Conservation (phyloP, 2,113 vertebrate genomes). For the Cavia aperea region DNA sequence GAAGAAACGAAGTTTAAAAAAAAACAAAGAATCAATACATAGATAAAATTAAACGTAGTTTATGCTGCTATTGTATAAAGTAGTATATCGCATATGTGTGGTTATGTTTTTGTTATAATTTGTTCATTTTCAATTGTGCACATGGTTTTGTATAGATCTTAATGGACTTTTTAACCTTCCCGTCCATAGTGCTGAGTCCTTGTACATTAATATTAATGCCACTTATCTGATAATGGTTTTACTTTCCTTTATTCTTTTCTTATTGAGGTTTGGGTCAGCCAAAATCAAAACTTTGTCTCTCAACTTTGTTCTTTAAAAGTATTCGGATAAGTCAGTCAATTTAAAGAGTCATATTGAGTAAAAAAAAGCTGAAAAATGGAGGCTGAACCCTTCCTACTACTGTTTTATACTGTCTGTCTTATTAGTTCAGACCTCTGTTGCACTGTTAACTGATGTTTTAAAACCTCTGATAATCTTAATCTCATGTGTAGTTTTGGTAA, state of each 20-base stretch:
- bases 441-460: slow-evolving; percentile 67
- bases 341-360: slow-evolving; percentile 68
- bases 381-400: slow-evolving; percentile 58
- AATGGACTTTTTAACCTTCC: slow-evolving; percentile 32
- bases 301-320: slow-evolving; percentile 56
- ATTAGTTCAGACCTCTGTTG: slow-evolving; percentile 66
- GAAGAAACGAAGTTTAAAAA: slow-evolving; percentile 27
- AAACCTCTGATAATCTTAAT: slow-evolving; percentile 48
- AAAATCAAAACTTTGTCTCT: slow-evolving; percentile 48
- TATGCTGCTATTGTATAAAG: slow-evolving; percentile 46
- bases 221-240: slow-evolving; percentile 18
- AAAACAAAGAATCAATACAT: background rate
- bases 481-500: slow-evolving; percentile 74
- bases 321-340: slow-evolving; percentile 37
- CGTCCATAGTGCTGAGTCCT: background rate
- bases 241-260: slow-evolving; percentile 43
- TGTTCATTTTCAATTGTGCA: slow-evolving; percentile 53
- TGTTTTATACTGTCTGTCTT: slow-evolving; percentile 70
- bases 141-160: slow-evolving; percentile 39
- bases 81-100: slow-evolving; percentile 14
- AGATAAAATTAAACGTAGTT: slow-evolving; percentile 50
- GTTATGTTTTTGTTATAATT: slow-evolving; percentile 34
- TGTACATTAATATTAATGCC: slow-evolving; percentile 29
- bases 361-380: slow-evolving; percentile 52
- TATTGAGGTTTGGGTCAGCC: slow-evolving; percentile 33